Evolutionary conservation across 2,888 invertebrate species (phyloP).

Genomic region (Scaptomyza tumidula): DNA sequence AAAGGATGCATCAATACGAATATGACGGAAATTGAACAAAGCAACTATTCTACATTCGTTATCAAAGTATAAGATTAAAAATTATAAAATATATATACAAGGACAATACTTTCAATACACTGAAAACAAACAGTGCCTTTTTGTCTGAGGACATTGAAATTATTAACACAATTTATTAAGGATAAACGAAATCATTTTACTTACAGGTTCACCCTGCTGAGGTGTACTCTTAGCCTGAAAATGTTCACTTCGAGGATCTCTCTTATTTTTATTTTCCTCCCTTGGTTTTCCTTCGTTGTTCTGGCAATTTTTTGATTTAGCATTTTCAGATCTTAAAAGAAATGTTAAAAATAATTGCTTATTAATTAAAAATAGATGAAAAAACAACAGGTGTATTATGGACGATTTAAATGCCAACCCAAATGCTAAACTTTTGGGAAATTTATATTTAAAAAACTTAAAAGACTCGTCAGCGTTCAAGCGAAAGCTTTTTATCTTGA

Average conservation of each 20-base stretch:
- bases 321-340: conserved; percentile 54
- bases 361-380: not conserved
- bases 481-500: too few species aligned
- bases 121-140: too few species aligned
- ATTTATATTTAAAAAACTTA: too few species aligned
- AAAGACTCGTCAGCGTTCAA: too few species aligned
- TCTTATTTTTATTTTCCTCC: conserved; percentile 84
- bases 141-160: not conserved
- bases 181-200: conserved; percentile 55
- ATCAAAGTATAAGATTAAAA: too few species aligned
- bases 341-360: not conserved
- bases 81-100: too few species aligned
- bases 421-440: too few species aligned
- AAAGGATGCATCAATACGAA: too few species aligned
- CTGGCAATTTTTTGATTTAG: conserved; percentile 41
- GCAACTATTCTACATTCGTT: too few species aligned
- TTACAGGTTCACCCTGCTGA: conserved; percentile 89
- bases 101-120: too few species aligned
- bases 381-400: not conserved
- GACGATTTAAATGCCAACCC: not conserved
- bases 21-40: too few species aligned
- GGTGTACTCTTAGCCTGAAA: conserved; percentile 90
- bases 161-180: not conserved
- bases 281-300: conserved; percentile 56
- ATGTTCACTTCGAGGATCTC: conserved; percentile 81